These are phyloP conservation scores for Gymnoscopelus microlampas DNA, from an alignment of 2,797 vertebrate species.

Conservation along the genomic window DNA sequence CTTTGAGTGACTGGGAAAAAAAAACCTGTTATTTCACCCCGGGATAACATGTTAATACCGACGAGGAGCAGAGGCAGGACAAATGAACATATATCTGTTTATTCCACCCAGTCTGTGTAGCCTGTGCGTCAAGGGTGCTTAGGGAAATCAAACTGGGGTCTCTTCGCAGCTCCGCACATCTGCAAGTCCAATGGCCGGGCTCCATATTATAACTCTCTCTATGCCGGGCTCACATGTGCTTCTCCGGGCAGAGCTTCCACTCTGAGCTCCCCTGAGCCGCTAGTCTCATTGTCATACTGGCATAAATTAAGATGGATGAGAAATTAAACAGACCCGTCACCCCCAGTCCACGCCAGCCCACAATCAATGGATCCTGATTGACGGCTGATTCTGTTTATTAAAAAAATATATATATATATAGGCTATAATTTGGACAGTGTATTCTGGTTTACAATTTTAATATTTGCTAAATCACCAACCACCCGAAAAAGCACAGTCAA, in stretches of 20 bases:
- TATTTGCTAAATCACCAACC: not conserved
- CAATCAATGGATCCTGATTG: constrained; percentile 87
- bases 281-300: constrained; percentile 92
- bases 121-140: constrained; percentile 74
- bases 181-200: constrained; percentile 61
- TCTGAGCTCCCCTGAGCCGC: constrained; percentile 86
- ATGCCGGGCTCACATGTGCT: not conserved
- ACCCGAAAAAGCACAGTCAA: no score
- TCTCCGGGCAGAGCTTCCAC: constrained; percentile 83
- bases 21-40: constrained; percentile 89
- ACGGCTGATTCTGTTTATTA: constrained; percentile 89
- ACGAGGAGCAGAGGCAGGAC: constrained; percentile 81
- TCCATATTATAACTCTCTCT: no score
- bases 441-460: constrained; percentile 1
- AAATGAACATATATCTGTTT: constrained; percentile 87
- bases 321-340: constrained; percentile 90
- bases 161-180: constrained; percentile 51
- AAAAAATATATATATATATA: constrained; percentile 54
- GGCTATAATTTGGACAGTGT: no score
- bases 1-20: constrained; percentile 85
- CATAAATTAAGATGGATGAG: constrained; percentile 99
- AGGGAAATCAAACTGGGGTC: constrained; percentile 90
- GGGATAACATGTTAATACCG: constrained; percentile 92
- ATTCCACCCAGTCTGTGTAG: constrained; percentile 84
- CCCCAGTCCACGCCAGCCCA: constrained; percentile 81